These are phyloP conservation scores for Hydropsyche tenuis DNA, from an alignment of 1,140 invertebrate species.

Conservation along the genomic window DNA sequence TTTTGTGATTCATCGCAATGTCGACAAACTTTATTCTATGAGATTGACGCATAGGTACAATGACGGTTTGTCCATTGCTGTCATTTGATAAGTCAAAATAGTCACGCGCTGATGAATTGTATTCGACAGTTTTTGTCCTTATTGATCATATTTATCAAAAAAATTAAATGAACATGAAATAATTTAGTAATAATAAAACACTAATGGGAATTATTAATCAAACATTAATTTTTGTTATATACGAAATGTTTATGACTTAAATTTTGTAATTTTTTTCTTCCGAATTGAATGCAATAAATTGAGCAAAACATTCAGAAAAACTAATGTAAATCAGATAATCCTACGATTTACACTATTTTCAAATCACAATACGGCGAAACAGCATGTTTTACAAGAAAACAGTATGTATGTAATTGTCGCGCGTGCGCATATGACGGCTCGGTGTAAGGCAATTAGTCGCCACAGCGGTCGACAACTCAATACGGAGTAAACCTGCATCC, in stretches of 20 bases:
- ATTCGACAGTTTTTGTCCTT: too few relatives aligned
- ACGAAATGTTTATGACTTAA: too few relatives aligned
- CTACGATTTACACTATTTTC: background rate
- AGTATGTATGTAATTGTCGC: conserved; percentile 22
- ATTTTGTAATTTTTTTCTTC: too few relatives aligned
- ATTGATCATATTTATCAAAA: too few relatives aligned
- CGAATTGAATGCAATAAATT: too few relatives aligned
- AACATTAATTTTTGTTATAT: too few relatives aligned
- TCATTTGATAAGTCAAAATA: background rate
- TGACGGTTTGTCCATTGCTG: conserved; percentile 4
- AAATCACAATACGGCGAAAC: conserved; percentile 4
- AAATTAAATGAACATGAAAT: too few relatives aligned
- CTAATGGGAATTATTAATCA: too few relatives aligned
- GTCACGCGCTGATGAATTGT: too few relatives aligned
- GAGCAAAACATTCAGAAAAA: background rate
- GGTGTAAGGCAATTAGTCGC: conserved; percentile 44
- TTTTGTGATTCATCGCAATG: conserved; percentile 22
- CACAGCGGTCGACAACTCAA: conserved; percentile 40
- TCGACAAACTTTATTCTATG: background rate
- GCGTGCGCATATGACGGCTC: conserved; percentile 36
- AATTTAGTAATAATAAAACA: too few relatives aligned
- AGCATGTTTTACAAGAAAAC: conserved; percentile 30
- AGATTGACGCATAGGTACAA: background rate
- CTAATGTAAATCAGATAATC: background rate
- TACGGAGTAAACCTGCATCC: conserved; percentile 21